Evolutionary conservation across 2,113 vertebrate genomes (phyloP).

Genomic region (Martes martes): DNA sequence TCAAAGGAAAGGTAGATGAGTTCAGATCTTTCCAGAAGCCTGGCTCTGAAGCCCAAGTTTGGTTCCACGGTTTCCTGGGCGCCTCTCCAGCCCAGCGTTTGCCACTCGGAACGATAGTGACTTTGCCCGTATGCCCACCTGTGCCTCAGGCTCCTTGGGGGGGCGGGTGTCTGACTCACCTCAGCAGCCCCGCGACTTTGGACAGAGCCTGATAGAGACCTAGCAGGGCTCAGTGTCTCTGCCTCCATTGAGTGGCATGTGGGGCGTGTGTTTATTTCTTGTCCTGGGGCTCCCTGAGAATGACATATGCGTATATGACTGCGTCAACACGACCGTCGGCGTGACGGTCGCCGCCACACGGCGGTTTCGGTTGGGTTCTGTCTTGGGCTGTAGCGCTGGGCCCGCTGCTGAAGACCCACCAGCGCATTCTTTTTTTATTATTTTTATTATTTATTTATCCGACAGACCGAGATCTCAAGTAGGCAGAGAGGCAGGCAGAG

Average conservation of each 20-base stretch:
- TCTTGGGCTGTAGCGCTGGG: too few species aligned
- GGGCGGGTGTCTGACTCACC: not conserved
- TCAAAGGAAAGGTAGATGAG: not conserved
- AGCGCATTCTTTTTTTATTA: too few species aligned
- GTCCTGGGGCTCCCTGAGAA: not conserved
- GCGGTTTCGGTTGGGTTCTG: not conserved
- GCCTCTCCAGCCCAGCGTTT: not conserved
- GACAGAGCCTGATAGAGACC: rapidly evolving
- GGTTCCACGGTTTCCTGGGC: not conserved
- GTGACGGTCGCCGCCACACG: rapidly evolving
- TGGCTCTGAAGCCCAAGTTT: not conserved
- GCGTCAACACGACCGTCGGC: too few species aligned
- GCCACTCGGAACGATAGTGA: not conserved
- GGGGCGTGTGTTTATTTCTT: not conserved
- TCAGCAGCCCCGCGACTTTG: not conserved
- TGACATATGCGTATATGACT: too few species aligned
- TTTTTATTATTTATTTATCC: too few species aligned
- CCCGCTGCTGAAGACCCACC: not conserved
- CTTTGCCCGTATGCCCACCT: rapidly evolving
- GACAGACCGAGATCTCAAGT: too few species aligned
- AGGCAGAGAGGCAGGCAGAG: too few species aligned
- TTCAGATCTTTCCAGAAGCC: not conserved
- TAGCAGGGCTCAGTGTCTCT: rapidly evolving
- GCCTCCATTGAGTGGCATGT: rapidly evolving
- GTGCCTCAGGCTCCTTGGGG: rapidly evolving